phyloP scores from a whole-genome alignment of 2,797 vertebrate genomes.

The Sebastes wilsoni region DNA sequence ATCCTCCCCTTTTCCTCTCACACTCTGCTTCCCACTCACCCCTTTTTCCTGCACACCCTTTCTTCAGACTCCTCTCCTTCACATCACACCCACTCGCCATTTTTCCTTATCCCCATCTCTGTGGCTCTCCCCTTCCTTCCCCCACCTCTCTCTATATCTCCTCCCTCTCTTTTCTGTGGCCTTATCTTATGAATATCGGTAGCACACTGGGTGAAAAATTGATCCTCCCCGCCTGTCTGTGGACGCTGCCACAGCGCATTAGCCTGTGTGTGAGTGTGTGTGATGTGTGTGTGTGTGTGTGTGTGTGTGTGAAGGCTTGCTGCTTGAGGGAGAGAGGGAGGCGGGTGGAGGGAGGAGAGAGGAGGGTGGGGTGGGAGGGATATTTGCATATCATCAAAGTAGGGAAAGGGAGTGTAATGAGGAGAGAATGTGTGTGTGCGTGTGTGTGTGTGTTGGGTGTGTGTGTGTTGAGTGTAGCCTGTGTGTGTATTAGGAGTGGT shows the following conservation, averaged over 20 bases:
- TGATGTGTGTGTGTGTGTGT: conserved; percentile 44
- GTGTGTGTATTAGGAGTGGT: conserved; percentile 60
- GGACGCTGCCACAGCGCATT: conserved; percentile 79
- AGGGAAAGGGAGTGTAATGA: conserved; percentile 78
- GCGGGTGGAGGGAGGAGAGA: conserved; percentile 23
- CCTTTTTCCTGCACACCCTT: conserved; percentile 53
- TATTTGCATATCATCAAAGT: conserved; percentile 85
- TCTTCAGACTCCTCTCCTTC: conserved; percentile 17
- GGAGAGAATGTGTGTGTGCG: conserved; percentile 55
- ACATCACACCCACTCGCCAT: conserved; percentile 62
- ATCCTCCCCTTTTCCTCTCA: conserved; percentile 21
- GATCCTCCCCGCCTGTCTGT: conserved; percentile 82
- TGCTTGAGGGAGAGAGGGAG: conserved; percentile 55
- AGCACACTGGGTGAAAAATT: conserved; percentile 84
- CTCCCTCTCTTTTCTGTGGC: conserved; percentile 61
- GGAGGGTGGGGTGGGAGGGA: conserved; percentile 56
- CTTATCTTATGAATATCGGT: conserved; percentile 84
- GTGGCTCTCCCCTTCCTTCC: background rate
- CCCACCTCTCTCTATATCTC: conserved; percentile 18
- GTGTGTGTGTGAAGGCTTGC: conserved; percentile 53
- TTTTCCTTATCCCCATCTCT: conserved; percentile 62
- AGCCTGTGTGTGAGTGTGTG: conserved; percentile 54
- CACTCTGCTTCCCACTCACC: conserved; percentile 48
- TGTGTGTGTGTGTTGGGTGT: conserved; percentile 48
- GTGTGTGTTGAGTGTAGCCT: conserved; percentile 21